Evolutionary conservation across 2,888 invertebrate genomes (phyloP), one percentile per base, ranked within the genome.

Genomic region (Mycalesis mineus): DNA sequence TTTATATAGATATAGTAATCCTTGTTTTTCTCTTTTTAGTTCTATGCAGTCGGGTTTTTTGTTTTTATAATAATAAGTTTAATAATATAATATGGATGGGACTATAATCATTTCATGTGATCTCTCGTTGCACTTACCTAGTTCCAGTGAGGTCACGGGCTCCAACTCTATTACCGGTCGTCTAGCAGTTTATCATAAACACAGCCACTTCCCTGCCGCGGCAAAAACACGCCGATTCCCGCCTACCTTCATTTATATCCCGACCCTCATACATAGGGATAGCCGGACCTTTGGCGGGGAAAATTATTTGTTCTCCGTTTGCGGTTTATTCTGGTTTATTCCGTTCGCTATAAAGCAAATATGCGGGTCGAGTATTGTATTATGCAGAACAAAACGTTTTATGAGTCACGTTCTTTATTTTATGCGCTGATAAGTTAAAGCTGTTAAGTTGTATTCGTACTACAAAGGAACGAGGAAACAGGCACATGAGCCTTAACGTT

Each of bases 231-330:
- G 49, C 56, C 55, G 36, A 52, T 51, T 50, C 40, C 37, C 36
- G 15, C 37, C 41, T 44, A 57, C 63, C 64, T 62, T 56, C 62
- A 64, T 62, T 62, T 66, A 62, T 61, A 61, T 59, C 61, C 64
- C 55, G 61, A 60, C 62, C 66, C 65, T 66, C 63, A 65, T 60
- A 55, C 65, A 63, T 65, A 67, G 61, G 64, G 61, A 65, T 65
- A 31, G 14, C 45, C 45, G 61, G 62, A 40, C 57, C 58, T 36
- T 62, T 51, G 45, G 55, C 41, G 57, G 56, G 64, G 63, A 65
- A 66, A 63, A 65, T 64, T 61, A 63, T 67, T 65, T 65, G 63
- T 65, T 60, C 60, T 41, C 51, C 56, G 33, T 58, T 55, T 55
- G 50, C 15, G 51, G 31, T 41, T 41, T 28, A 42, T 53, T 61